Evolutionary conservation across 2,797 vertebrate species (phyloP).

Genomic region (Coendou prehensilis): DNA sequence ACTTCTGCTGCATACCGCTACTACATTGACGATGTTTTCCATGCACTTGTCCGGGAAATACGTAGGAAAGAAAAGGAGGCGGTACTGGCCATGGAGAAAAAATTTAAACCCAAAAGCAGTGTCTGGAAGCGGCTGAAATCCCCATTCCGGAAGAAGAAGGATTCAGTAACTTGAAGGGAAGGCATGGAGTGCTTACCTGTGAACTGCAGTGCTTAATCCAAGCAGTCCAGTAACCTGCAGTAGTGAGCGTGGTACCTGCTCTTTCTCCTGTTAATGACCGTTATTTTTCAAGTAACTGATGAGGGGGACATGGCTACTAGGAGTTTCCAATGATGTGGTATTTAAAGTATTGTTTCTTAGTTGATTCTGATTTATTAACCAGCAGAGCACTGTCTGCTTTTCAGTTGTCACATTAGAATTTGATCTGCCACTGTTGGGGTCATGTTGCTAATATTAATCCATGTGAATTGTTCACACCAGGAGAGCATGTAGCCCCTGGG

Average conservation of each 20-base stretch:
- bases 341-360: conserved; percentile 71
- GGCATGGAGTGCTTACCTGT: background rate
- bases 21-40: conserved; percentile 94
- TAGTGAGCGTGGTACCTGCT: background rate
- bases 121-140: conserved; percentile 93
- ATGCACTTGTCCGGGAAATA: conserved; percentile 93
- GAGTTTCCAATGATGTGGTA: conserved; percentile 47
- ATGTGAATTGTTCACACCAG: background rate
- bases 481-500: background rate
- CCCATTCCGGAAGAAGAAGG: conserved; percentile 92
- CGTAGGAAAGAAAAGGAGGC: conserved; percentile 92
- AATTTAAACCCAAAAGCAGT: conserved; percentile 89
- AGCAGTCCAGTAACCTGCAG: background rate
- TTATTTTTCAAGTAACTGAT: conserved; percentile 43
- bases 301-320: background rate
- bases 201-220: conserved; percentile 63
- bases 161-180: conserved; percentile 91
- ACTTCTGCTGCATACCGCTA: conserved; percentile 93
- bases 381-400: conserved; percentile 50
- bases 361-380: conserved; percentile 71
- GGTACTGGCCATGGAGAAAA: conserved; percentile 89
- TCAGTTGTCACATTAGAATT: conserved; percentile 62
- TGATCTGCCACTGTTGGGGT: conserved; percentile 58
- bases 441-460: conserved; percentile 51
- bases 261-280: conserved; percentile 55